These are phyloP conservation scores for Therioaphis trifolii DNA, from an alignment of 2,888 invertebrate species.

Conservation along the genomic window DNA sequence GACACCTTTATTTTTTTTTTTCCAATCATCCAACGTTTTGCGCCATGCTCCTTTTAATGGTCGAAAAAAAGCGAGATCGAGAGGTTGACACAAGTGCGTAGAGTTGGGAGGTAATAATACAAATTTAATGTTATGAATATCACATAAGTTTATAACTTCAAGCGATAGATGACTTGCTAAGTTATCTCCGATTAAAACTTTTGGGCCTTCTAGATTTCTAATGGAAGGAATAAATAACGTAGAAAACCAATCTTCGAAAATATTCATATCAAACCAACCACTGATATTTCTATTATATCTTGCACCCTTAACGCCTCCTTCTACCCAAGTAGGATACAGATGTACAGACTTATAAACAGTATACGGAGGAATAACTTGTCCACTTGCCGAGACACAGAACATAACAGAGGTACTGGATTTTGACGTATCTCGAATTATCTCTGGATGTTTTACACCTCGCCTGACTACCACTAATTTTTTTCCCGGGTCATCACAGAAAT, in stretches of 20 bases:
- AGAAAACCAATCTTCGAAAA: slow-evolving; percentile 58
- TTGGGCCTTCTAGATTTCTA: slow-evolving; percentile 1
- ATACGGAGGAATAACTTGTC: slow-evolving; percentile 67
- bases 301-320: slow-evolving; percentile 33
- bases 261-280: slow-evolving; percentile 62
- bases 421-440: slow-evolving; percentile 2
- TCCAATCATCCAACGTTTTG: slow-evolving; percentile 30
- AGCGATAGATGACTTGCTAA: slow-evolving; percentile 8
- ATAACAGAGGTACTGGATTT: slow-evolving; percentile 36
- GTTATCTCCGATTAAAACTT: slow-evolving; percentile 36
- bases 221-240: slow-evolving; percentile 21
- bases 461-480: slow-evolving; percentile 16
- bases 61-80: slow-evolving; percentile 37
- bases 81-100: slow-evolving; percentile 33
- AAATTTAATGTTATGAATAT: slow-evolving; percentile 20
- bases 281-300: slow-evolving; percentile 41
- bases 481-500: slow-evolving; percentile 40
- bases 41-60: slow-evolving; percentile 37
- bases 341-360: slow-evolving; percentile 67
- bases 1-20: slow-evolving; percentile 14
- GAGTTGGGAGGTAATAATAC: slow-evolving; percentile 35
- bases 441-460: slow-evolving; percentile 2
- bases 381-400: slow-evolving; percentile 27
- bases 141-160: too few relatives aligned
- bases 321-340: slow-evolving; percentile 66